phyloP scores from a whole-genome alignment of 2,797 vertebrate species.

The Phrynocephalus forsythii region DNA sequence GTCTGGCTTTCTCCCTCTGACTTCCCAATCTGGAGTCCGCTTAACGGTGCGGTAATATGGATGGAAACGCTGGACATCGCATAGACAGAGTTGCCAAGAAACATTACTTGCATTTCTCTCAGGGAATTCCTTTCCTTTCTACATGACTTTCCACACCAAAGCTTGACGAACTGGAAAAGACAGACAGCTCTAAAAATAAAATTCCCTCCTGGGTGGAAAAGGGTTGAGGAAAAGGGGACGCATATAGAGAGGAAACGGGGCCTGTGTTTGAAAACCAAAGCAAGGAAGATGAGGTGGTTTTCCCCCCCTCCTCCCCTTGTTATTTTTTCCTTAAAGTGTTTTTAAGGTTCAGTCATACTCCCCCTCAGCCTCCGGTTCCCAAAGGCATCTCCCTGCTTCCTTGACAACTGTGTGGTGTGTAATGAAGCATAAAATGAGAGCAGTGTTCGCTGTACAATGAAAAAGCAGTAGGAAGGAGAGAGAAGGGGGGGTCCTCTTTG shows the following conservation, averaged over 20 bases:
- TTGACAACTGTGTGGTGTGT: constrained; percentile 22
- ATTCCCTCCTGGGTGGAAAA: constrained; percentile 35
- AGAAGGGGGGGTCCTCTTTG: neutral
- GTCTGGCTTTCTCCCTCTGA: neutral
- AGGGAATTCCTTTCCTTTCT: constrained; percentile 53
- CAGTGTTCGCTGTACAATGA: constrained; percentile 9
- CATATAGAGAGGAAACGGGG: constrained; percentile 16
- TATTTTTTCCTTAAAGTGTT: constrained; percentile 16
- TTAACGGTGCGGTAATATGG: constrained; percentile 17
- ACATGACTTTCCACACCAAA: constrained; percentile 36
- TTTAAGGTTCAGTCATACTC: neutral
- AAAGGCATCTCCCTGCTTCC: constrained; percentile 31
- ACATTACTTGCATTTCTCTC: constrained; percentile 24
- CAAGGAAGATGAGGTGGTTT: constrained; percentile 3
- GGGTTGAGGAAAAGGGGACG: neutral
- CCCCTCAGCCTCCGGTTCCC: neutral
- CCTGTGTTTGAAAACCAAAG: neutral
- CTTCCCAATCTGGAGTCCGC: neutral
- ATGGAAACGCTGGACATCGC: constrained; percentile 8
- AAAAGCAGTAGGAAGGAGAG: neutral
- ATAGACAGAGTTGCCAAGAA: constrained; percentile 14
- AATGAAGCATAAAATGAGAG: constrained; percentile 42
- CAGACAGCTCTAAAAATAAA: constrained; percentile 58
- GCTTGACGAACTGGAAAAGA: constrained; percentile 61
- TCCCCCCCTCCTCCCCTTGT: neutral